These are phyloP conservation scores for Campylorhamphus procurvoides DNA, from an alignment of 2,113 vertebrate genomes.

Conservation along the genomic window DNA sequence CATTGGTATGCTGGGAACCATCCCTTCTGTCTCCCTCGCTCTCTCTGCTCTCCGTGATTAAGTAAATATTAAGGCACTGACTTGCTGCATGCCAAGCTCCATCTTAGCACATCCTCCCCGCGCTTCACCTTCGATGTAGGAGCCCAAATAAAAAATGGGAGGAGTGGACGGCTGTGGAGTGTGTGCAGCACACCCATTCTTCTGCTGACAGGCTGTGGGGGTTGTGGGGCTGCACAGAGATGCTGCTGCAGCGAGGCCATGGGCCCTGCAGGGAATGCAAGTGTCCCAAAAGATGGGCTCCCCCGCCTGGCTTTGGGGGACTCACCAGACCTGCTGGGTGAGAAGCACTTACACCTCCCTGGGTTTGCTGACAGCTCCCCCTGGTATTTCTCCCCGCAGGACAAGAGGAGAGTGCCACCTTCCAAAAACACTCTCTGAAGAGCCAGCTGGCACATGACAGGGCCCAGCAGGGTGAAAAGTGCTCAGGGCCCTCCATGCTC, in stretches of 20 bases:
- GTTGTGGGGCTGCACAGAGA: fast-evolving
- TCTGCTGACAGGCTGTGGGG: not conserved
- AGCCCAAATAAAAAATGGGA: not conserved
- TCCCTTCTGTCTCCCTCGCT: not conserved
- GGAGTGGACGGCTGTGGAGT: fast-evolving
- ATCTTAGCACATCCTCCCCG: not conserved
- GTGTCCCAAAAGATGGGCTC: not conserved
- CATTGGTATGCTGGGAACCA: not conserved
- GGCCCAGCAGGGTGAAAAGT: fast-evolving
- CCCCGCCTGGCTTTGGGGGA: fast-evolving
- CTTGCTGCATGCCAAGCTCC: not conserved
- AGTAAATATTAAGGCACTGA: not conserved
- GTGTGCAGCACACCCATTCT: not conserved
- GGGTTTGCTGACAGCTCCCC: not conserved
- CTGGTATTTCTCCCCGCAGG: not conserved
- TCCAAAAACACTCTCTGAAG: not conserved
- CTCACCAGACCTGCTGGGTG: fast-evolving
- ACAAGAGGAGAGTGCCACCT: not conserved
- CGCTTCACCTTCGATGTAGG: fast-evolving
- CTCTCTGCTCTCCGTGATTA: not conserved
- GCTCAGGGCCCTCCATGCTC: not conserved
- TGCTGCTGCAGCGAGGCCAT: fast-evolving
- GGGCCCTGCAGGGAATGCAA: not conserved
- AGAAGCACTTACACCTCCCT: not conserved
- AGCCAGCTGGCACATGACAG: not conserved